Conservation (phyloP, 2,113 vertebrate species). For the Theristicus caerulescens region DNA sequence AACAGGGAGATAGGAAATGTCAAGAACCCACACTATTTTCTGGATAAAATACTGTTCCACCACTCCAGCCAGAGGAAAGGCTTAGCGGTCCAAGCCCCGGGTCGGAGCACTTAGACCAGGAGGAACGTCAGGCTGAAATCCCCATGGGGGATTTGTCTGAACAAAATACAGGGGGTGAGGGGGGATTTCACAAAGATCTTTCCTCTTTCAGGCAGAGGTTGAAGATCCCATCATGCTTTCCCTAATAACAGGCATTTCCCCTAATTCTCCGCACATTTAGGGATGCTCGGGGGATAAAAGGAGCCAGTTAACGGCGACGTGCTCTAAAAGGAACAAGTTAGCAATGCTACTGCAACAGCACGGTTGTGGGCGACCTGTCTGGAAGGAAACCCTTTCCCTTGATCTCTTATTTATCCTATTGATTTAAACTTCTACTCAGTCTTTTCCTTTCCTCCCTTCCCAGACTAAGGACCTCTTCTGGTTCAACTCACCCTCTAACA, state of each 20-base stretch:
- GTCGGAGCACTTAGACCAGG: neutral
- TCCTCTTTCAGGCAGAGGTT: neutral
- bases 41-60: neutral
- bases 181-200: neutral
- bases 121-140: neutral
- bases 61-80: neutral
- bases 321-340: neutral
- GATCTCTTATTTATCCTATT: fast-evolving
- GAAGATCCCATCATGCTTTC: neutral
- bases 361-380: fast-evolving
- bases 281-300: neutral
- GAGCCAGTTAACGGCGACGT: fast-evolving
- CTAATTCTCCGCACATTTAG: neutral
- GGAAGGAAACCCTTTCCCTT: neutral
- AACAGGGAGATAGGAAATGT: neutral
- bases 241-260: neutral
- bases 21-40: neutral
- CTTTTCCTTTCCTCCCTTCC: neutral
- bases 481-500: neutral
- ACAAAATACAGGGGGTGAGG: fast-evolving
- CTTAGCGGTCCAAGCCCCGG: fast-evolving
- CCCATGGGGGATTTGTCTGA: neutral
- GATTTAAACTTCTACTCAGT: neutral
- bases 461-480: neutral
- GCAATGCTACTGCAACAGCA: too few species aligned